Percentiles rank a stretch among this genome's conserved stretches.
Conservation (phyloP, 2,888 invertebrate species). For the Clostera curtula region DNA sequence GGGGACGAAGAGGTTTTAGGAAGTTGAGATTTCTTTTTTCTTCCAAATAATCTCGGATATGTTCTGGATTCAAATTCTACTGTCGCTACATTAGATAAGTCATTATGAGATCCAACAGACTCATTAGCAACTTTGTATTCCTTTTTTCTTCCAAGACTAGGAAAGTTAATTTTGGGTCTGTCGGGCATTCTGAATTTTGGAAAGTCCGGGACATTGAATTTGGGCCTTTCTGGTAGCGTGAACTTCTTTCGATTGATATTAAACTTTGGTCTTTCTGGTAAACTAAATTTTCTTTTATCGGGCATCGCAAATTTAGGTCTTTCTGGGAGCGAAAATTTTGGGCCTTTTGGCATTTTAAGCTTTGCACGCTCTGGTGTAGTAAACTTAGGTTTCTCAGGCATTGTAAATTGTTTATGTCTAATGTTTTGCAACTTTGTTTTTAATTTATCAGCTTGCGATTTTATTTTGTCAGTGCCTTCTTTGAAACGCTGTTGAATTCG, state of each 20-base stretch:
- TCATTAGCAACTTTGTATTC: constrained; percentile 49
- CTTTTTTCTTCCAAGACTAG: constrained; percentile 75
- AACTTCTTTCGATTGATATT: constrained; percentile 75
- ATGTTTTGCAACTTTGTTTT: constrained; percentile 79
- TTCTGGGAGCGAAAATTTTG: constrained; percentile 72
- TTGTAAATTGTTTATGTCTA: constrained; percentile 71
- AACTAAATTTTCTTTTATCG: constrained; percentile 78
- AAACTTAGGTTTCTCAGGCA: constrained; percentile 74
- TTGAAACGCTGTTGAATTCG: constrained; percentile 79
- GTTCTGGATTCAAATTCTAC: constrained; percentile 85
- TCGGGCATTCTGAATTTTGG: constrained; percentile 77
- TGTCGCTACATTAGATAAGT: constrained; percentile 62
- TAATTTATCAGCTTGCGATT: constrained; percentile 82
- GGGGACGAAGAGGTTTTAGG: constrained; percentile 72
- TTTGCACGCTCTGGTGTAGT: constrained; percentile 74
- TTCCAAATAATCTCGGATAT: constrained; percentile 81
- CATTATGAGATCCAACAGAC: constrained; percentile 49
- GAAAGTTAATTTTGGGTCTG: constrained; percentile 76
- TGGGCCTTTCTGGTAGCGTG: constrained; percentile 76
- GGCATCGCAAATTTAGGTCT: constrained; percentile 74
- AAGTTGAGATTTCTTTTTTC: constrained; percentile 58
- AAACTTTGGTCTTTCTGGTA: constrained; percentile 77
- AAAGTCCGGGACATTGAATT: constrained; percentile 69
- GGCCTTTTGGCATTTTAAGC: constrained; percentile 67
- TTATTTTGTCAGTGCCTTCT: constrained; percentile 81